These are phyloP conservation scores for Notothenia coriiceps DNA, from an alignment of 2,113 vertebrate genomes.

Conservation along the genomic window DNA sequence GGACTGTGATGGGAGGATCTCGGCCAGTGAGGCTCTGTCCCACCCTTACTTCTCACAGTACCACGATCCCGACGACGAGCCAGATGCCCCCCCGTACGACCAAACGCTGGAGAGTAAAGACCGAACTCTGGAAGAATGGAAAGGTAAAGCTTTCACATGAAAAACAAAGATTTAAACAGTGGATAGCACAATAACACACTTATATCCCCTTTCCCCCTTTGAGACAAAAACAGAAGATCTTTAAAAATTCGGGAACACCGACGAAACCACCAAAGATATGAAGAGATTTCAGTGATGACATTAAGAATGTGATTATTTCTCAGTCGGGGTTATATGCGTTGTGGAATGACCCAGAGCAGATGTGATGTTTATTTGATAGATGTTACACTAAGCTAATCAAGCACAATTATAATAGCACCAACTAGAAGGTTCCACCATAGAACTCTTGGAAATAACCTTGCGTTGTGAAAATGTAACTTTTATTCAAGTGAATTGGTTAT, in stretches of 20 bases:
- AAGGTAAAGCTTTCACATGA: slow-evolving; percentile 83
- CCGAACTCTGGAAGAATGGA: slow-evolving; percentile 95
- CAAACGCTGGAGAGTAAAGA: slow-evolving; percentile 95
- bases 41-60: slow-evolving; percentile 98
- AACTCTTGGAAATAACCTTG: no score
- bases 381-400: background rate
- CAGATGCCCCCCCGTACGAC: slow-evolving; percentile 92
- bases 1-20: slow-evolving; percentile 95
- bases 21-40: slow-evolving; percentile 91
- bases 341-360: background rate
- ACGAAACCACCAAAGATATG: slow-evolving; percentile 9
- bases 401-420: background rate
- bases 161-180: background rate
- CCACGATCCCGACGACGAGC: slow-evolving; percentile 95
- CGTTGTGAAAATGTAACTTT: background rate
- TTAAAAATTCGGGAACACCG: no score
- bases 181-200: background rate
- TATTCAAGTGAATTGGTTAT: background rate
- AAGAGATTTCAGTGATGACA: slow-evolving; percentile 1
- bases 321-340: slow-evolving; percentile 15
- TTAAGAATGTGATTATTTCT: background rate
- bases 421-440: background rate
- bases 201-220: background rate
- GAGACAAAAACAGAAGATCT: no score
- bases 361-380: slow-evolving; percentile 6